A percentile compares a stretch with the other conserved stretches of the same genome.
Conservation (phyloP, 2,888 invertebrate species). For the Acrocera orbiculus region DNA sequence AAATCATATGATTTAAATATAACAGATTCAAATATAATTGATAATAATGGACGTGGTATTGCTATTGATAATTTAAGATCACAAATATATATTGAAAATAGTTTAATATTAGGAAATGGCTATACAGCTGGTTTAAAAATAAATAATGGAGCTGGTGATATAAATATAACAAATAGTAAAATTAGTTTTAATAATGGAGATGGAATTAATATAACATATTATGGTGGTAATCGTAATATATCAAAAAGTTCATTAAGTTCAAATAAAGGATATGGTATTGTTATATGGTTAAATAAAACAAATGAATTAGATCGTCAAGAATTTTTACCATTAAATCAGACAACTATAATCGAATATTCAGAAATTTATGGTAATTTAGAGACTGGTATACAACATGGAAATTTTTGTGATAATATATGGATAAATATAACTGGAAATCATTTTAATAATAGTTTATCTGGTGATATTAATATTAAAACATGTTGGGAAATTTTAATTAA, state of each 20-base stretch:
- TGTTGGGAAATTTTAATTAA: constrained; percentile 46
- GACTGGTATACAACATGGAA: constrained; percentile 78
- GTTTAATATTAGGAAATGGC: constrained; percentile 68
- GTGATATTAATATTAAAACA: constrained; percentile 64
- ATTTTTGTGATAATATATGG: constrained; percentile 70
- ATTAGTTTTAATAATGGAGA: constrained; percentile 85
- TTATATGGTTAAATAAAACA: constrained; percentile 81
- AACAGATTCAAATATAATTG: constrained; percentile 63
- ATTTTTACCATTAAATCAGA: constrained; percentile 65
- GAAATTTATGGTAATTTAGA: constrained; percentile 75
- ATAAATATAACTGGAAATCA: constrained; percentile 86
- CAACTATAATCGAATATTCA: constrained; percentile 71
- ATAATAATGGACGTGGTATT: constrained; percentile 90
- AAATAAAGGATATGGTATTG: constrained; percentile 75
- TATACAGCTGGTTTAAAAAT: constrained; percentile 85
- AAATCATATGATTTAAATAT: constrained; percentile 77
- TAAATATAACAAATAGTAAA: constrained; percentile 79
- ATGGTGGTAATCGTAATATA: constrained; percentile 85
- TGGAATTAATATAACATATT: constrained; percentile 88
- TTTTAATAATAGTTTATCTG: constrained; percentile 62
- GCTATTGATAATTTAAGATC: constrained; percentile 82
- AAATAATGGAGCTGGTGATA: constrained; percentile 77
- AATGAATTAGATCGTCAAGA: constrained; percentile 41
- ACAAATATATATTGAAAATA: constrained; percentile 67
- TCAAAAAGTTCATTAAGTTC: constrained; percentile 71